Evolutionary conservation across 2,113 vertebrate species (phyloP).

Genomic region (Mustelus asterias): DNA sequence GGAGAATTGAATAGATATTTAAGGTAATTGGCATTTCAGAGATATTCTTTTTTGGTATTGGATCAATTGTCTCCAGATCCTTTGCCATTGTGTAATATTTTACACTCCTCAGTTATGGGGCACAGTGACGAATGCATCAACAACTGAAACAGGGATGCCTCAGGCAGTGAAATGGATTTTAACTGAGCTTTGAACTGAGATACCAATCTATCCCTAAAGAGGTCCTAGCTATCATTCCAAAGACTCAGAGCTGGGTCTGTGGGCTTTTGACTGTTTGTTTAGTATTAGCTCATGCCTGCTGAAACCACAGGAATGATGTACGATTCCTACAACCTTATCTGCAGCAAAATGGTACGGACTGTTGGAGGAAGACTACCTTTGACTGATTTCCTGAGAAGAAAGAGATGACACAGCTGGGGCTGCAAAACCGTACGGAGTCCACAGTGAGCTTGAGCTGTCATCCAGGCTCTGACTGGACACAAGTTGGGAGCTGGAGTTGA

Average conservation of each 20-base stretch:
- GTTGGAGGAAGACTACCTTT: slow-evolving; percentile 23
- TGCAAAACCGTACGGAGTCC: slow-evolving; percentile 41
- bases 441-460: not conserved
- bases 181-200: not conserved
- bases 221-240: not conserved
- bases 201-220: not conserved
- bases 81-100: no score
- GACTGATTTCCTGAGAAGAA: slow-evolving; percentile 39
- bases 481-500: slow-evolving; percentile 29
- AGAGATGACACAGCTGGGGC: slow-evolving; percentile 35
- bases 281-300: not conserved
- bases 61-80: not conserved
- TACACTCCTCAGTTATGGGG: not conserved
- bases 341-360: not conserved
- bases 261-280: not conserved
- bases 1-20: not conserved
- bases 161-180: not conserved
- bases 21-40: not conserved
- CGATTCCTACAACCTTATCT: not conserved
- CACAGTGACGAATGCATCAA: not conserved
- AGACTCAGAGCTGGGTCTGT: not conserved
- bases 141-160: not conserved
- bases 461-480: not conserved
- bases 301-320: not conserved
- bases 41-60: not conserved